These are phyloP conservation scores for Dicrurus megarhynchus DNA, from an alignment of 2,113 vertebrate genomes.

Conservation along the genomic window DNA sequence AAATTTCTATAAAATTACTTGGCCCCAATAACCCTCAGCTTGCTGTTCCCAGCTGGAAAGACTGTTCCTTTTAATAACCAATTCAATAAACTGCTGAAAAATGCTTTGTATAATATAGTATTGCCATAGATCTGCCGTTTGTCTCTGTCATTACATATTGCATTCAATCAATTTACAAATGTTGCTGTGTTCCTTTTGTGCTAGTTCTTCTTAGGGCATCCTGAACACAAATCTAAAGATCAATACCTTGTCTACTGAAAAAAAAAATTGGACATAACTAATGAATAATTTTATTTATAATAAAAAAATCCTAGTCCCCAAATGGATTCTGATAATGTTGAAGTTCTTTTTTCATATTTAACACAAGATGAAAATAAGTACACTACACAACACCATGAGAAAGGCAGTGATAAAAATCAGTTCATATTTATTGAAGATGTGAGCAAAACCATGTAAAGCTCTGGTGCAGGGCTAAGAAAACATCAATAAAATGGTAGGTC, in stretches of 20 bases:
- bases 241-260: constrained; percentile 75
- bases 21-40: constrained; percentile 21
- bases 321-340: constrained; percentile 67
- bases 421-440: constrained; percentile 23
- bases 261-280: constrained; percentile 72
- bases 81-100: constrained; percentile 72
- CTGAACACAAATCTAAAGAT: constrained; percentile 73
- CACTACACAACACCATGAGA: not conserved
- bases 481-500: not conserved
- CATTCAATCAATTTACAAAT: constrained; percentile 70
- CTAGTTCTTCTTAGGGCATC: constrained; percentile 39
- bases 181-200: constrained; percentile 28
- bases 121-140: constrained; percentile 66
- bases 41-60: constrained; percentile 13
- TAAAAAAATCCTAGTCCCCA: constrained; percentile 66
- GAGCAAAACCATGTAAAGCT: not conserved
- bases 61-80: constrained; percentile 58
- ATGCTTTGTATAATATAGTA: constrained; percentile 67
- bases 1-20: constrained; percentile 42
- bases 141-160: constrained; percentile 62
- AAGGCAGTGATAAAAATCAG: not conserved
- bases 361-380: constrained; percentile 50
- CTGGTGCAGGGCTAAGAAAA: not conserved
- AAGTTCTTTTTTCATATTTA: constrained; percentile 71
- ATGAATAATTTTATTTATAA: constrained; percentile 80